Conservation (phyloP, 1,140 invertebrate species). For the fruit fly (Drosophila melanogaster) region Release_6_plus_ISO1_MT NT_037436.4:21861501-21862000, state of each 20-base stretch:
- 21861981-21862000: conserved; percentile 46
- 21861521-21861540: conserved; percentile 9
- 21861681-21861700: conserved; percentile 66
- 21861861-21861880: conserved; percentile 2
- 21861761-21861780: conserved; percentile 19
- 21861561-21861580: conserved; percentile 75
- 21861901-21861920: conserved; percentile 78
- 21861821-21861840: conserved; percentile 33
- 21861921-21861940: conserved; percentile 79
- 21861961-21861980: conserved; percentile 79
- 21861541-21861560: conserved; percentile 74
- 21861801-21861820: conserved; percentile 58
- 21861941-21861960: conserved; percentile 77
- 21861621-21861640: conserved; percentile 42
- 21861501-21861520: not conserved
- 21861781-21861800: conserved; percentile 74
- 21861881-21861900: conserved; percentile 67
- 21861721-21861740: conserved; percentile 23
- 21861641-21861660: conserved; percentile 39
- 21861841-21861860: conserved; percentile 7
- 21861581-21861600: conserved; percentile 70
- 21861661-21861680: conserved; percentile 63
- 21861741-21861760: conserved; percentile 15
- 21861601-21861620: conserved; percentile 32
- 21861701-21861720: conserved; percentile 33